phyloP scores from a whole-genome alignment of 92 coral and sea anemone genomes.

The Porites rus region DNA sequence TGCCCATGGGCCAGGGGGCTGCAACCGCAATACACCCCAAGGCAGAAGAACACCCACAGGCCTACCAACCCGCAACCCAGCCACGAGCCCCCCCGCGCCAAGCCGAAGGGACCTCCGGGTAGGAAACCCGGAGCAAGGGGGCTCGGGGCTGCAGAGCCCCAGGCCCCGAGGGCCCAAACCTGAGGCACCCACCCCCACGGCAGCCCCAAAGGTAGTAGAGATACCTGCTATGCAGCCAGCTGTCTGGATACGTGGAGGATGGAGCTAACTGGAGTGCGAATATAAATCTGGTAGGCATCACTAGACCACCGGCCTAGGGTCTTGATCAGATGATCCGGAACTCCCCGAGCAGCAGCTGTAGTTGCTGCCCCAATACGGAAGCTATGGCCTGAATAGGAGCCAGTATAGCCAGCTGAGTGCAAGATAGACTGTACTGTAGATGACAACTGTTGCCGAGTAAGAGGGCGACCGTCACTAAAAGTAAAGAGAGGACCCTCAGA shows the following conservation, averaged over 20 bases:
- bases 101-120: too few species aligned
- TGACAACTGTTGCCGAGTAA: slow-evolving; percentile 49
- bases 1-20: too few species aligned
- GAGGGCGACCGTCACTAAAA: slow-evolving; percentile 50
- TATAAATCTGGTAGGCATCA: slow-evolving; percentile 15
- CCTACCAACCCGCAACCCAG: too few species aligned
- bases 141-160: not conserved
- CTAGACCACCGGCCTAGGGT: slow-evolving; percentile 28
- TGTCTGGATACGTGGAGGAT: not conserved
- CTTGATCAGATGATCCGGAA: slow-evolving; percentile 20
- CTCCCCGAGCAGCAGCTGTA: slow-evolving; percentile 64
- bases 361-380: slow-evolving; percentile 71
- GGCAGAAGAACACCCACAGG: too few species aligned
- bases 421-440: slow-evolving; percentile 43
- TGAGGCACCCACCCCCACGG: slow-evolving; percentile 22
- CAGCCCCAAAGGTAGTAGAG: not conserved
- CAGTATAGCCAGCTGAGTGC: slow-evolving; percentile 29
- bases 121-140: slow-evolving; percentile 17
- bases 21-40: too few species aligned
- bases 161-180: slow-evolving; percentile 1
- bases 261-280: slow-evolving; percentile 6
- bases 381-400: slow-evolving; percentile 71
- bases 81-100: too few species aligned
- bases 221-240: slow-evolving; percentile 14
- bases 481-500: slow-evolving; percentile 37